These are phyloP conservation scores for Gallirallus australis DNA, from an alignment of 2,797 vertebrate species.

Conservation along the genomic window DNA sequence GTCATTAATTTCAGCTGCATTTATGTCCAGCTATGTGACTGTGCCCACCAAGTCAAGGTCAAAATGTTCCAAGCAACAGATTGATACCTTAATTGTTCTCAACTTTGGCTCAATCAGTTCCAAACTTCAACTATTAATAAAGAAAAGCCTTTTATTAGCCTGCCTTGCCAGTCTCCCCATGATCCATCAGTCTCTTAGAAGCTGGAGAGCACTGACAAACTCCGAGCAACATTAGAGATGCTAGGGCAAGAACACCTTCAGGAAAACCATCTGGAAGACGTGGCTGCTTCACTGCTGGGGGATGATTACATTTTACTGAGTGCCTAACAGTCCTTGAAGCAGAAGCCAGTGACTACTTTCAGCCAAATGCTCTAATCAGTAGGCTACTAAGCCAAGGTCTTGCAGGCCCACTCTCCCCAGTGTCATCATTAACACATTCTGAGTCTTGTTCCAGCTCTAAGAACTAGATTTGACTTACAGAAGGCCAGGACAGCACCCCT, in stretches of 20 bases:
- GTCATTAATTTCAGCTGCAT: neutral
- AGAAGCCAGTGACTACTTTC: neutral
- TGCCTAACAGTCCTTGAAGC: neutral
- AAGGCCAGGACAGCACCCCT: neutral
- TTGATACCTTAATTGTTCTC: neutral
- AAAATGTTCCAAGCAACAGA: neutral
- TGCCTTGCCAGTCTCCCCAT: neutral
- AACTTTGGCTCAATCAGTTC: neutral
- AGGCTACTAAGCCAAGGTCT: neutral
- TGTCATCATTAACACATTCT: neutral
- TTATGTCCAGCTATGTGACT: neutral
- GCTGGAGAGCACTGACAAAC: neutral
- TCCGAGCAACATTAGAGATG: neutral
- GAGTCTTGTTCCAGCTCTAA: neutral
- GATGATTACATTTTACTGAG: neutral
- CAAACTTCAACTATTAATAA: neutral
- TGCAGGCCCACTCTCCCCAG: neutral
- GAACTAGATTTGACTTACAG: neutral
- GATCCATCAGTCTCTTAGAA: neutral
- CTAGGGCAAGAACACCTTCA: neutral
- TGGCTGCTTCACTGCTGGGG: neutral
- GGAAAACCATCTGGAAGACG: neutral
- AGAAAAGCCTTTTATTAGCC: neutral
- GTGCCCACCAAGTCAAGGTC: neutral
- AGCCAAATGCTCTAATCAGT: neutral